Evolutionary conservation across 2,888 invertebrate species (phyloP).

Genomic region (Dione juno): DNA sequence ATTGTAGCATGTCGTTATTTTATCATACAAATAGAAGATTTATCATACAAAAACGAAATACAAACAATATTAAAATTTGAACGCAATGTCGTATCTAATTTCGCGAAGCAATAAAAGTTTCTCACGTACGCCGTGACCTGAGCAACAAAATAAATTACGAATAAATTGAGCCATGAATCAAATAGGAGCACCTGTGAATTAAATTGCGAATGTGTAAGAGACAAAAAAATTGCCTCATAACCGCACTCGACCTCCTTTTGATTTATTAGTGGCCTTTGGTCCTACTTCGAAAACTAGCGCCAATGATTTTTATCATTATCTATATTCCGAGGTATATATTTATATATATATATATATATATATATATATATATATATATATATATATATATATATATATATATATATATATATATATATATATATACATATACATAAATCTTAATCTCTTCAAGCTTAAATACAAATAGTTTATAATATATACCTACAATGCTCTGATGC

Average conservation of each 20-base stretch:
- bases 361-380: no score
- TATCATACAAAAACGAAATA: neutral
- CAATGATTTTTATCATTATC: neutral
- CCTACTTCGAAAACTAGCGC: neutral
- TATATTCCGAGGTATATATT: neutral
- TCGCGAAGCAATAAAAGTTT: slow-evolving; percentile 38
- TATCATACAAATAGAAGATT: neutral
- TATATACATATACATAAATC: no score
- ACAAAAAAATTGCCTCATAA: slow-evolving; percentile 49
- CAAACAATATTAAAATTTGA: slow-evolving; percentile 13
- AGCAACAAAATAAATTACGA: slow-evolving; percentile 46
- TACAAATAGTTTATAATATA: no score
- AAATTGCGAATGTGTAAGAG: slow-evolving; percentile 47
- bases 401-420: no score
- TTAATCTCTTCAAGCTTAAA: no score
- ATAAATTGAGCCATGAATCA: slow-evolving; percentile 48
- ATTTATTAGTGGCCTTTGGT: slow-evolving; percentile 39
- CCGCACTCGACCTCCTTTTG: slow-evolving; percentile 39
- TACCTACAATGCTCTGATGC: no score
- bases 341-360: neutral
- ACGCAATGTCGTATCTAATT: slow-evolving; percentile 28
- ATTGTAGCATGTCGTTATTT: neutral
- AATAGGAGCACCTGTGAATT: slow-evolving; percentile 49
- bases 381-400: no score
- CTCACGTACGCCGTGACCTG: slow-evolving; percentile 28